Conservation (phyloP, 2,113 vertebrate genomes). For the Zeus faber region DNA sequence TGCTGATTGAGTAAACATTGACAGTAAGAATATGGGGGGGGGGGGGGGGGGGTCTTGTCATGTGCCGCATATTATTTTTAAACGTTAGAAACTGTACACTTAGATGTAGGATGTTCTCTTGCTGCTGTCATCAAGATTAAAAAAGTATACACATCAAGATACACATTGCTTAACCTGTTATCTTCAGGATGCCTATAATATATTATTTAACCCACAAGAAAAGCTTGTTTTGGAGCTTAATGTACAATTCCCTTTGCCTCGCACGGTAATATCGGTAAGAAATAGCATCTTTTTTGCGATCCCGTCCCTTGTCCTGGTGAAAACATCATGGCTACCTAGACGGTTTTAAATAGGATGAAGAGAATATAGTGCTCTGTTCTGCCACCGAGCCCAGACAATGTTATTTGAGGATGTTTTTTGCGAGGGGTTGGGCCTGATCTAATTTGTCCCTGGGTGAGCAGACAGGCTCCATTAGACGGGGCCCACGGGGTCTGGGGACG, state of each 20-base stretch:
- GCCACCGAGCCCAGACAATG: conserved; percentile 32
- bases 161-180: neutral
- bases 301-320: neutral
- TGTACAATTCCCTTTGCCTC: neutral
- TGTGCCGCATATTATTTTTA: neutral
- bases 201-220: neutral
- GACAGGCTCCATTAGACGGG: conserved; percentile 71
- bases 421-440: conserved; percentile 37
- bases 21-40: conserved; percentile 14
- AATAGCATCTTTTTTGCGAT: neutral
- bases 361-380: conserved; percentile 32
- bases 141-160: neutral
- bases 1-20: conserved; percentile 32
- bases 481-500: conserved; percentile 59
- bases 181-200: no score
- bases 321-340: conserved; percentile 16
- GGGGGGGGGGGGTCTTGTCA: neutral
- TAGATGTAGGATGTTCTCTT: no score
- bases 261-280: no score
- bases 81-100: no score
- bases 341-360: conserved; percentile 30
- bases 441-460: conserved; percentile 56
- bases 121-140: no score
- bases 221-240: neutral
- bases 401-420: conserved; percentile 57